Evolutionary conservation across 2,888 invertebrate genomes (phyloP), one percentile per base, ranked within the genome.

Genomic region (Pandemis heparana): DNA sequence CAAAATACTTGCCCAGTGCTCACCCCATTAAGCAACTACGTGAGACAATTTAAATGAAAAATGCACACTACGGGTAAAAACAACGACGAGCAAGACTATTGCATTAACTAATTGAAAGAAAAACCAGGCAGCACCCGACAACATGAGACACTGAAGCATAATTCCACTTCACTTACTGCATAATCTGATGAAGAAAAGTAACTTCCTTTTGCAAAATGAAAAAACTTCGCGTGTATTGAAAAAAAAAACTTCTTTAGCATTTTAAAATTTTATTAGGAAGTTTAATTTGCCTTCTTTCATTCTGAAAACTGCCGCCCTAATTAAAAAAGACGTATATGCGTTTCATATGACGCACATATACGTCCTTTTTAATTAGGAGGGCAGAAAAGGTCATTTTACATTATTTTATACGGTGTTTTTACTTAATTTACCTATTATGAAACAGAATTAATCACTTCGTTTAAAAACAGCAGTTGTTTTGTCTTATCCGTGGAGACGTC

Each of bases 381-480:
- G n/a, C n/a, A n/a, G n/a, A n/a, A n/a, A 46, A 63, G 14, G 43
- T 38, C 38, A 38, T 56, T 51, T 51, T 39, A 39, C 39, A 61
- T 62, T 43, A 43, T 2, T 62, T 43, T 62, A 62, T 5, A 41
- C 12, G 43, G 5, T 41, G 41, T 62, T 72, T 18, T 61, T 12
- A 32, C 38, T 62, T 48, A 46, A 66, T 66, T 66, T 53, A 71
- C 41, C 48, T 61, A 61, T 51, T 41, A 66, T 41, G 48, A 48
- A 64, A 39, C n/a, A 60, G 64, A 71, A 65, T 59, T 61, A 53
- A 67, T 67, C 46, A 62, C 32, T 53, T 62, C 53, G 63, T 72
- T 67, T 46, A 71, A 70, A 71, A 64, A 9, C 71, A 23, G 51
- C 12, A 48, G 41, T 66, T 51, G 51, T 61, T 65, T 71, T 71